Evolutionary conservation across 2,888 invertebrate species (phyloP).

Genomic region (Thelaira solivaga): DNA sequence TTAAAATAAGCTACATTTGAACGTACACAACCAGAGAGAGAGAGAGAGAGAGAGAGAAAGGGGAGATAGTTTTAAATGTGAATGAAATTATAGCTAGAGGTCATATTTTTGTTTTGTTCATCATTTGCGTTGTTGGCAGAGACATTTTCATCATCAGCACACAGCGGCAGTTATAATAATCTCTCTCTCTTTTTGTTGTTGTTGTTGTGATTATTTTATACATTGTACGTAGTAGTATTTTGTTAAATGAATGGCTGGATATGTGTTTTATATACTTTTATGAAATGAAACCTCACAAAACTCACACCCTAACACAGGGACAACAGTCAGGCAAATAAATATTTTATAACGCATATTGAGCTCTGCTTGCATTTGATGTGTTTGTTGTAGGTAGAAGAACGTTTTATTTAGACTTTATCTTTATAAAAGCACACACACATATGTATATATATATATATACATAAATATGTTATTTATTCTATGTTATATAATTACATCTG

Average conservation of each 20-base stretch:
- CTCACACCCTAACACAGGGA: background rate
- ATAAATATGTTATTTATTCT: conserved; percentile 34
- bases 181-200: conserved; percentile 4
- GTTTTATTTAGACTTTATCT: conserved; percentile 25
- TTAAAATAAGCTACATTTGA: conserved; percentile 54
- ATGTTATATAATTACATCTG: conserved; percentile 73
- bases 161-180: conserved; percentile 28
- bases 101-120: conserved; percentile 59
- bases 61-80: conserved; percentile 65
- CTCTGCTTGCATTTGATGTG: background rate
- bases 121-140: conserved; percentile 48
- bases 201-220: conserved; percentile 27
- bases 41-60: background rate
- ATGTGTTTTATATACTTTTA: background rate
- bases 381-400: conserved; percentile 26
- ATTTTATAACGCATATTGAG: conserved; percentile 35
- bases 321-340: conserved; percentile 48
- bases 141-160: conserved; percentile 20
- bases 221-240: background rate
- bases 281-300: conserved; percentile 12
- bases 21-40: background rate
- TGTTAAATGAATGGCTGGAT: background rate
- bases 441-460: background rate
- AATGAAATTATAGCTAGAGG: conserved; percentile 64
- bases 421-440: background rate